Conservation (phyloP, 2,797 vertebrate genomes). For the Spondyliosoma cantharus region DNA sequence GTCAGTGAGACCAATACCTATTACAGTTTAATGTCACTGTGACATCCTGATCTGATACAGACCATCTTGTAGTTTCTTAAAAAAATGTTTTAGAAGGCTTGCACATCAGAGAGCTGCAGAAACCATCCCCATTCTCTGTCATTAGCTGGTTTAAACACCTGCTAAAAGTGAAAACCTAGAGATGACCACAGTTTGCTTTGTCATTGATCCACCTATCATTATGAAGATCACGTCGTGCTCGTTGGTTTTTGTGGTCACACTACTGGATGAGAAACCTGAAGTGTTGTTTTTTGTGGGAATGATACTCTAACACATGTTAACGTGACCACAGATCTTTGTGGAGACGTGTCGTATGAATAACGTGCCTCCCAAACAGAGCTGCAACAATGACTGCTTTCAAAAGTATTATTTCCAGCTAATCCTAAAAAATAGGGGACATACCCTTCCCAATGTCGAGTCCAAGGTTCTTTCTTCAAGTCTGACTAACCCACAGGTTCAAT, state of each 20-base stretch:
- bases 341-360: not conserved
- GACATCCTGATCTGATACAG: not conserved
- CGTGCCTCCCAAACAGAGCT: not conserved
- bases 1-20: conserved; percentile 75
- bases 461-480: not conserved
- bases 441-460: not conserved
- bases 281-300: not conserved
- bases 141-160: not conserved
- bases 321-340: not conserved
- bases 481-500: not conserved
- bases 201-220: not conserved
- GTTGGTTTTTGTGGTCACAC: not conserved
- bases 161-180: not conserved
- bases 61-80: not conserved
- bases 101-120: not conserved
- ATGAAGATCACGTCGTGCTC: not conserved
- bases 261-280: not conserved
- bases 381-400: not conserved
- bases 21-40: not conserved
- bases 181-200: not conserved
- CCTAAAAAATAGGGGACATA: not conserved
- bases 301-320: not conserved
- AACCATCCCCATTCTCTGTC: not conserved
- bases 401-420: not conserved
- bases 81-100: not conserved